A percentile compares a stretch with the other conserved stretches of the same genome.
Conservation (phyloP, 2,113 vertebrate species). For the Chaenogobius annularis region DNA sequence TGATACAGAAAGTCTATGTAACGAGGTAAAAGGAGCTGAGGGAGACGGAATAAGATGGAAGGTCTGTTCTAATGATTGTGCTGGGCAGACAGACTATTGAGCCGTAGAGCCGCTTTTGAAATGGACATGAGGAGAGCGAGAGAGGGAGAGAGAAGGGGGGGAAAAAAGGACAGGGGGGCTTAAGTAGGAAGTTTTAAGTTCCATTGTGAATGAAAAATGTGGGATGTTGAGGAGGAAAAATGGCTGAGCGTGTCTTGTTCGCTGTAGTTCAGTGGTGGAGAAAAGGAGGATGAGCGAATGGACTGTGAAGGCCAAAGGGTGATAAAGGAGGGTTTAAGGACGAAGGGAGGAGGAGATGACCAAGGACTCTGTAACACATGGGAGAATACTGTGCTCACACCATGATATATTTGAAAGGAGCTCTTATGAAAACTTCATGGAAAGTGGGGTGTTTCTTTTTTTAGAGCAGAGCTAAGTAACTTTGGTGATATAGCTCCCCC, state of each 20-base stretch:
- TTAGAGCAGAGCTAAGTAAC: too few relatives aligned
- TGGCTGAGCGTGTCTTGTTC: slow-evolving; percentile 23
- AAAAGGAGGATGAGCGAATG: slow-evolving; percentile 4
- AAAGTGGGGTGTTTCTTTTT: neutral
- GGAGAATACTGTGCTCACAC: neutral
- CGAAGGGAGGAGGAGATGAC: neutral
- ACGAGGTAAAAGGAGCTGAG: slow-evolving; percentile 25
- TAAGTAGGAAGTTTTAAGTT: slow-evolving; percentile 4
- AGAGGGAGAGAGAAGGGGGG: neutral
- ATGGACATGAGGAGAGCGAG: slow-evolving; percentile 3
- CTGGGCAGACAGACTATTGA: slow-evolving; percentile 27
- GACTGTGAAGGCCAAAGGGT: slow-evolving; percentile 2
- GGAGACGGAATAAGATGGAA: slow-evolving; percentile 5
- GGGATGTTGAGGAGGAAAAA: slow-evolving; percentile 22
- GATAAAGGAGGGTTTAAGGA: slow-evolving; percentile 14
- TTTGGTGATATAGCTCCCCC: too few relatives aligned
- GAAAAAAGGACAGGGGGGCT: neutral
- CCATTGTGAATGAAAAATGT: slow-evolving; percentile 24
- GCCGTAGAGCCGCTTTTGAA: slow-evolving; percentile 21
- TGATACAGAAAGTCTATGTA: slow-evolving; percentile 29
- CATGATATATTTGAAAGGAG: neutral
- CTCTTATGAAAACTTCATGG: neutral
- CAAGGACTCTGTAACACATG: neutral
- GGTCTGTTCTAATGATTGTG: slow-evolving; percentile 8
- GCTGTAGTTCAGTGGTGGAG: slow-evolving; percentile 15